These are phyloP conservation scores for Sardinella longiceps DNA, from an alignment of 2,797 vertebrate genomes.

Conservation along the genomic window DNA sequence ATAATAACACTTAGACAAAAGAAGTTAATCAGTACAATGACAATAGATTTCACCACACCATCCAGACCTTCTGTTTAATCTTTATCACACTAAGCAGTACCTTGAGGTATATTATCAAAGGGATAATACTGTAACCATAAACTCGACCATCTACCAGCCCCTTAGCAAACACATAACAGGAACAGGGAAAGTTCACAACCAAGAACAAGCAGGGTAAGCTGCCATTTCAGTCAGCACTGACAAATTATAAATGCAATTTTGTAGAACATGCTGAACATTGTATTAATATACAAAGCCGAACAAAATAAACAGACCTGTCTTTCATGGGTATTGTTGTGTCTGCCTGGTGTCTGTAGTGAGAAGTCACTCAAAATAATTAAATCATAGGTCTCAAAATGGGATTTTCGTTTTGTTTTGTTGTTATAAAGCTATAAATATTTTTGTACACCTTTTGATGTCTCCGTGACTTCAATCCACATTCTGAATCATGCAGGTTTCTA, in stretches of 20 bases:
- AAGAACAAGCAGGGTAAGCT: slow-evolving; percentile 5
- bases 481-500: slow-evolving; percentile 20
- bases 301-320: slow-evolving; percentile 18
- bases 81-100: background rate
- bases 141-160: background rate
- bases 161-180: slow-evolving; percentile 13
- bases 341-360: background rate
- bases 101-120: background rate
- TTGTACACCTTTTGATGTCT: slow-evolving; percentile 17
- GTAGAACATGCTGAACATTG: slow-evolving; percentile 6
- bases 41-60: background rate
- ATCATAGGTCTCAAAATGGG: background rate
- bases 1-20: slow-evolving; percentile 5
- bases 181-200: slow-evolving; percentile 16
- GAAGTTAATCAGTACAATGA: slow-evolving; percentile 2
- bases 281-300: background rate
- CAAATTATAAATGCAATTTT: slow-evolving; percentile 16
- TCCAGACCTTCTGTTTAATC: background rate
- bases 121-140: background rate
- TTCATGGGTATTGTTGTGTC: slow-evolving; percentile 5
- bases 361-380: background rate
- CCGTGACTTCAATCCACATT: slow-evolving; percentile 15
- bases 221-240: slow-evolving; percentile 19
- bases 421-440: background rate
- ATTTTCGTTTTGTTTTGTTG: background rate